Evolutionary conservation across 2,113 vertebrate species (phyloP).

Genomic region (Dasyprocta punctata): DNA sequence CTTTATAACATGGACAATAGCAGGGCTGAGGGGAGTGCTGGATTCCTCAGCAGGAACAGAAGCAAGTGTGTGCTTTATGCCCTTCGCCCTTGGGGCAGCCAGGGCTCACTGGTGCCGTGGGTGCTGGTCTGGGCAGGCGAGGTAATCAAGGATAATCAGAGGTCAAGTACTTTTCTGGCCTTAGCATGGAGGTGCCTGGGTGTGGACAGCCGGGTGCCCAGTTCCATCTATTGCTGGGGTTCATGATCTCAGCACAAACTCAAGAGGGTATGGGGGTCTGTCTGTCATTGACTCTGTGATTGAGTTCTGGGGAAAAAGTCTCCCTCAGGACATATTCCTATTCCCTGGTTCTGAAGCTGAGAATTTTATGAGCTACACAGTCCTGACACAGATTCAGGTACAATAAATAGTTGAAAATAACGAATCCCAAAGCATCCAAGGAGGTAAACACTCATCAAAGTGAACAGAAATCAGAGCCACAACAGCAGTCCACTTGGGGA

Average conservation of each 20-base stretch:
- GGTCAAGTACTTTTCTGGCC: background rate
- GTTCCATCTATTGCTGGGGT: background rate
- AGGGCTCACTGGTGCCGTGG: background rate
- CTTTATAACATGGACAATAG: background rate
- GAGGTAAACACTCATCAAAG: background rate
- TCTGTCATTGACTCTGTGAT: background rate
- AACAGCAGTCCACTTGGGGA: background rate
- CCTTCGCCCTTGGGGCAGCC: background rate
- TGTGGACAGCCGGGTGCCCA: background rate
- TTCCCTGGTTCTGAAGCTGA: background rate
- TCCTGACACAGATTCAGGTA: background rate
- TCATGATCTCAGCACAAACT: background rate
- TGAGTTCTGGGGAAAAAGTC: background rate
- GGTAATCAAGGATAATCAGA: background rate
- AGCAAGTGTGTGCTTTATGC: background rate
- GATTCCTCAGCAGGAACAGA: background rate
- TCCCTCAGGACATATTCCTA: background rate
- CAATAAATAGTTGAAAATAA: background rate
- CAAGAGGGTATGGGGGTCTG: background rate
- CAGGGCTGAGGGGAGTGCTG: background rate
- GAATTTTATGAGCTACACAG: background rate
- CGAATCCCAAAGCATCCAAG: background rate
- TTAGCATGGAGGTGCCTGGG: background rate
- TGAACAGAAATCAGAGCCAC: background rate
- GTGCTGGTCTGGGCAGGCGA: background rate